Evolutionary conservation across 2,888 invertebrate genomes (phyloP).

Genomic region (Apotomis betuletana): DNA sequence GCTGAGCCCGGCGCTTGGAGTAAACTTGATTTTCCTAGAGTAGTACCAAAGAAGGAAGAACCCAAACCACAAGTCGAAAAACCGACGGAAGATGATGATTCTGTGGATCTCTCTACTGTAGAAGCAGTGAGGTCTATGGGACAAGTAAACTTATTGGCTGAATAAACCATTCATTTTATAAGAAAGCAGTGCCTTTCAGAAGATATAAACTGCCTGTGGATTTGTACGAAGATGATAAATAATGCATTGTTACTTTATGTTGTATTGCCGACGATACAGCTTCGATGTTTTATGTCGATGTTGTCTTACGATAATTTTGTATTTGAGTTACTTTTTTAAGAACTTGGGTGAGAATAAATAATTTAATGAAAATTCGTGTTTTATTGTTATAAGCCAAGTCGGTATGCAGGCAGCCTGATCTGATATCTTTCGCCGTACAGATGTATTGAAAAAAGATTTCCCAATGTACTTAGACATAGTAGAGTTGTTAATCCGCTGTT

Average conservation of each 20-base stretch:
- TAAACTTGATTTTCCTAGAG: conserved; percentile 86
- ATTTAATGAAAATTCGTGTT: background rate
- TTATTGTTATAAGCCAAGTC: background rate
- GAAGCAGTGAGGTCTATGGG: conserved; percentile 74
- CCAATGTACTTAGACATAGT: too few species aligned
- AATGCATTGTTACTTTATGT: conserved; percentile 5
- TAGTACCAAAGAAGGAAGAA: conserved; percentile 55
- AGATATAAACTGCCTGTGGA: background rate
- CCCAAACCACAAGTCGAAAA: conserved; percentile 47
- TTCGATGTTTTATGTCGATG: conserved; percentile 18
- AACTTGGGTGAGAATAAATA: conserved; percentile 15
- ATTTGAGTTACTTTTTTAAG: conserved; percentile 33
- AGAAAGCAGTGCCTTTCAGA: background rate
- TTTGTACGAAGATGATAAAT: background rate
- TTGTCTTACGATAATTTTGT: conserved; percentile 9
- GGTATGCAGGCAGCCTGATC: too few species aligned
- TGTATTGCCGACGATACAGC: conserved; percentile 34
- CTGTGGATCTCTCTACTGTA: conserved; percentile 90
- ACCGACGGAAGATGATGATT: conserved; percentile 83
- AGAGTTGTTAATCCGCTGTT: too few species aligned
- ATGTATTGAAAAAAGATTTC: too few species aligned
- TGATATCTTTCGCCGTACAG: too few species aligned
- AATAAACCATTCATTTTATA: conserved; percentile 33
- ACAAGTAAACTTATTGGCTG: conserved; percentile 71
- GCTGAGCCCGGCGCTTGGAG: conserved; percentile 93